phyloP scores from a whole-genome alignment of 2,113 vertebrate species.

The Sinocyclocheilus maitianheensis region DNA sequence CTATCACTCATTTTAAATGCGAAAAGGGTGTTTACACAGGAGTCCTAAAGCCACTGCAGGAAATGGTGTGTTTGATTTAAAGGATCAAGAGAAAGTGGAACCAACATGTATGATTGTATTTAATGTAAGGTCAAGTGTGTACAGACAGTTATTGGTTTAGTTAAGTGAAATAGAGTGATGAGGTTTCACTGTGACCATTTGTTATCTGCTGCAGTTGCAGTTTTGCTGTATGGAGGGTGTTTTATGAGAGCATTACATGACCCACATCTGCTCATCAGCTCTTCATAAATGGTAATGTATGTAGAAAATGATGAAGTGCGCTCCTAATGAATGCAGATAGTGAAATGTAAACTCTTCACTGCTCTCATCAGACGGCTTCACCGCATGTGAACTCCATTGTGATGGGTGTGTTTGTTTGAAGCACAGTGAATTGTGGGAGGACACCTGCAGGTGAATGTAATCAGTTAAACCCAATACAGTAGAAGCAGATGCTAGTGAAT shows the following conservation, averaged over 20 bases:
- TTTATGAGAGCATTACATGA: background rate
- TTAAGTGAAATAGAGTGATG: conserved; percentile 24
- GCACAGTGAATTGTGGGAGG: background rate
- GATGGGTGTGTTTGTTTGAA: conserved; percentile 25
- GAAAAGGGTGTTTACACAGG: background rate
- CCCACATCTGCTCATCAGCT: background rate
- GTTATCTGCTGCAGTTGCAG: background rate
- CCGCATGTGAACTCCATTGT: background rate
- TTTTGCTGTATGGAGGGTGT: background rate
- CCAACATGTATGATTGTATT: background rate
- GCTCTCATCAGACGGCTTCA: conserved; percentile 17
- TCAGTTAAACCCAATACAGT: conserved; percentile 18
- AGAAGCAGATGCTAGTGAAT: conserved; percentile 27
- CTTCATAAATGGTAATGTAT: conserved; percentile 32
- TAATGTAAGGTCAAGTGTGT: conserved; percentile 4
- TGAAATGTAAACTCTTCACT: conserved; percentile 30
- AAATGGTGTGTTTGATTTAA: background rate
- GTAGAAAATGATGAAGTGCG: conserved; percentile 6
- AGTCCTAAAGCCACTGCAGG: background rate
- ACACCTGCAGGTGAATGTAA: conserved; percentile 30
- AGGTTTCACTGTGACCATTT: background rate
- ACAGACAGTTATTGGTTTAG: conserved; percentile 9
- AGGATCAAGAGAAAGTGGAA: background rate
- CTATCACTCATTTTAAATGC: background rate
- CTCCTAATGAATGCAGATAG: conserved; percentile 27